Evolutionary conservation across 2,888 invertebrate species (phyloP).

Genomic region (Apoderus coryli): DNA sequence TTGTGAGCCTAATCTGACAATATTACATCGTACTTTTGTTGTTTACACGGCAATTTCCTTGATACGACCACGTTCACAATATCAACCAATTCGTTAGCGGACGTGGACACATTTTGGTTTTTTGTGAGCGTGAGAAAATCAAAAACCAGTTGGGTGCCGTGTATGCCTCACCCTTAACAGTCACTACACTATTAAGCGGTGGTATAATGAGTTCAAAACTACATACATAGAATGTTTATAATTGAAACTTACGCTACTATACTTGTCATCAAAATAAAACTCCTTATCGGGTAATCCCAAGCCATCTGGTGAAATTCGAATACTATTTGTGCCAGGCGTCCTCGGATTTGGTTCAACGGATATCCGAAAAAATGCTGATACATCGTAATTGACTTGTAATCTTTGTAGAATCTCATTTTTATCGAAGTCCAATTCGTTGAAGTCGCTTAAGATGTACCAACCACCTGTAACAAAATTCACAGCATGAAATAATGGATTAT

Average conservation of each 20-base stretch:
- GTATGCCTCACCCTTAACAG: no score
- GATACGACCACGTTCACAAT: no score
- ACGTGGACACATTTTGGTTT: no score
- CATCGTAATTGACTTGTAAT: constrained; percentile 35
- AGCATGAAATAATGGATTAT: constrained; percentile 3
- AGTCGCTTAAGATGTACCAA: constrained; percentile 36
- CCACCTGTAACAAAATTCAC: constrained; percentile 32
- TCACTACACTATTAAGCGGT: no score
- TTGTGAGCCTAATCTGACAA: no score
- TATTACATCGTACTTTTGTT: no score
- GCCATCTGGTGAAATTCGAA: constrained; percentile 39
- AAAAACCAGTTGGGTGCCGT: no score
- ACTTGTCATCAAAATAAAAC: constrained; percentile 34
- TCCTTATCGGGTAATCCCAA: constrained; percentile 38
- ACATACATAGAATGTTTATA: no score
- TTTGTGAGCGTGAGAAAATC: no score
- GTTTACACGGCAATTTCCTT: no score
- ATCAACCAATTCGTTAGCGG: no score
- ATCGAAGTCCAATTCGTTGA: constrained; percentile 32
- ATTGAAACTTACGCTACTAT: constrained; percentile 33
- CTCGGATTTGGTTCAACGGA: constrained; percentile 37
- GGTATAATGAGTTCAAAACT: no score
- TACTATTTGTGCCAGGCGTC: constrained; percentile 32
- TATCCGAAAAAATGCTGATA: constrained; percentile 38
- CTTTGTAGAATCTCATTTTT: constrained; percentile 28